phyloP scores from a whole-genome alignment of 2,113 vertebrate species.

The Tenebrosternarchus preto region DNA sequence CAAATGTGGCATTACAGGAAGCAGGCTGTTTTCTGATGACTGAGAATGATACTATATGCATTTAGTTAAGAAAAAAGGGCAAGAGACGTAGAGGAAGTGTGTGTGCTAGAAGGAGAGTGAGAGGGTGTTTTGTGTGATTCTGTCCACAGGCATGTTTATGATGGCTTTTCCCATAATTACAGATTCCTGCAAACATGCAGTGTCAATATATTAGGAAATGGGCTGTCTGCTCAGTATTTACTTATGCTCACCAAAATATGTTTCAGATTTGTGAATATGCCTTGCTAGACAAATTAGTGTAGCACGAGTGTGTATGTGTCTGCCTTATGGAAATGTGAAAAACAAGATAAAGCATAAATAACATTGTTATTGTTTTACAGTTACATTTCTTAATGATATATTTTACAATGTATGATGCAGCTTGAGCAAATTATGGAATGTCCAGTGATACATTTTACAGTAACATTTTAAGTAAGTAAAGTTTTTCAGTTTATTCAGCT shows the following conservation, averaged over 20 bases:
- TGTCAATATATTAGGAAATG: slow-evolving; percentile 45
- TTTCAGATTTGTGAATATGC: slow-evolving; percentile 39
- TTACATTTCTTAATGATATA: neutral
- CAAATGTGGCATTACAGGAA: slow-evolving; percentile 17
- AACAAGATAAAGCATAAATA: neutral
- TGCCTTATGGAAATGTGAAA: neutral
- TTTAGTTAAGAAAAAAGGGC: neutral
- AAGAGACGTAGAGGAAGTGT: neutral
- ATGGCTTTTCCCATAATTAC: slow-evolving; percentile 41
- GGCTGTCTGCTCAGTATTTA: slow-evolving; percentile 42
- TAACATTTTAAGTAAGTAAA: too few species aligned
- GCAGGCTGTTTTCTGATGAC: too few species aligned
- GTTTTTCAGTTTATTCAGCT: too few species aligned
- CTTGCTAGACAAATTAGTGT: slow-evolving; percentile 30
- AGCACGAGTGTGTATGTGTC: neutral
- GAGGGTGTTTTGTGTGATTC: slow-evolving; percentile 30
- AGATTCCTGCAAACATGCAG: slow-evolving; percentile 35
- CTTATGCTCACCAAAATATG: slow-evolving; percentile 32
- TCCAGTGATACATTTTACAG: too few species aligned
- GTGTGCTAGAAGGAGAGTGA: slow-evolving; percentile 14
- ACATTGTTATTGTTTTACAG: neutral
- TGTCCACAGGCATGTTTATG: slow-evolving; percentile 44
- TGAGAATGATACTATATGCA: neutral
- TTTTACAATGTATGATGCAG: neutral
- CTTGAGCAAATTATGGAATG: neutral